Evolutionary conservation across 2,797 vertebrate genomes (phyloP), one percentile per base, ranked within the genome.

Genomic region (Sebastes wilsoni): DNA sequence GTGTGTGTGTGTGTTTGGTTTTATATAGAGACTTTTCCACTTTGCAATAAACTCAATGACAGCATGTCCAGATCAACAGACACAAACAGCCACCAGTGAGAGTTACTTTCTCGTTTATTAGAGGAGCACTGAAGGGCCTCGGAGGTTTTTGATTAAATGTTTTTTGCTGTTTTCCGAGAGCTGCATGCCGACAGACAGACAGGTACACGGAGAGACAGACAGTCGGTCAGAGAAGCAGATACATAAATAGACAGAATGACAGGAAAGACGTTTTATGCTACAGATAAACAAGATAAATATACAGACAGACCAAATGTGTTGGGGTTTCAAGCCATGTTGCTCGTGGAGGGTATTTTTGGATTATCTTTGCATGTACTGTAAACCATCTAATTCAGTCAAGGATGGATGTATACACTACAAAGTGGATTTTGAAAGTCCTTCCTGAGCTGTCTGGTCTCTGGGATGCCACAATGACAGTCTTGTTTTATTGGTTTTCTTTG

Each of bases 401-500:
- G 66, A 54, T 80, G 67, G 79, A 91, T 85, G 60, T 80, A 81
- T 77, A 89, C 72, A 72, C 86, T 85, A 88, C 88, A 91, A 92
- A 91, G 90, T 79, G 46, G 83, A 89, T 87, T 86, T 86, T 55
- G 66, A 76, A 91, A 85, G 87, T 85, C 81, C 56, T 71, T 81
- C 85, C 67, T 88, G 72, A 85, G 62, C 85, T 88, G 86, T 91
- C 87, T 84, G 87, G 84, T 90, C 80, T 85, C 71, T 46, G 85
- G 81, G 91, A 92, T 93, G 92, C 92, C 93, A 93, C 94, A 94
- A 94, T 94, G 89, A 92, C 90, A 89, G 90, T 94, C 88, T 91
- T 94, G 92, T 94, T 93, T 93, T 94, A 92, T 92, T 90, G 90
- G 88, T 92, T 91, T 92, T 92, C 93, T 94, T 93, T 94, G 90